Base-by-base conservation (phyloP, 2,888 invertebrate species). In the Acanthococcus lagerstroemiae region DNA sequence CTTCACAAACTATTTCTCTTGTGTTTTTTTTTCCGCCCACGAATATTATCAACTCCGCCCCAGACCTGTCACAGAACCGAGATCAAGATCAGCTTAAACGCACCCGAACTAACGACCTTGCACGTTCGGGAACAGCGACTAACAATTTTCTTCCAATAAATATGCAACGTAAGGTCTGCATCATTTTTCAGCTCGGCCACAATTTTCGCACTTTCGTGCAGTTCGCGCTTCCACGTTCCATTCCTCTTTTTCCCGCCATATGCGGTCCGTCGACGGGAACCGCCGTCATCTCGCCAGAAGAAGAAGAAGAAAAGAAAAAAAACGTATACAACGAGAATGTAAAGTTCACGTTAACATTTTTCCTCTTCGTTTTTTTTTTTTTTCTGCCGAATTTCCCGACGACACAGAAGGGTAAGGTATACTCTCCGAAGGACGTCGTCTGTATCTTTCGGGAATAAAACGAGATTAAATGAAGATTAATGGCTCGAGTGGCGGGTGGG, bases 401-500 rank as follows among this genome's bases (percentile, higher is more conserved):
- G n/a, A n/a, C n/a, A n/a, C 15, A 15, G 15, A 45, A 45, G 46
- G 46, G 46, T 45, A 45, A 7, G n/a, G 57, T 57, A 57, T 37
- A 22, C 27, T 27, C 9, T 12, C 12, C 44, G 22, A 44, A 12
- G 9, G 3, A 4, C 21, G 17, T 12, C 19, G 4, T 15, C 17
- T 6, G 15, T 37, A 4, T 27, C 17, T 37, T 21, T 21, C 12
- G n/a, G 19, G 45, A 45, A 45, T 45, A 58, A 58, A 58, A 58
- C 46, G 48, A 45, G 25, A 58, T 58, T 58, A 58, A 58, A 58
- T 58, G 60, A 60, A 60, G 60, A 60, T 60, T 60, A 60, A 60
- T 60, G 60, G 21, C 26, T 22, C 26, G 25, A 19, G 3, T 19
- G 25, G 45, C 4, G 17, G 25, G 26, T 21, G 44, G 57, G 45